phyloP scores from a whole-genome alignment of 2,113 vertebrate species.

The Ophiodon elongatus region DNA sequence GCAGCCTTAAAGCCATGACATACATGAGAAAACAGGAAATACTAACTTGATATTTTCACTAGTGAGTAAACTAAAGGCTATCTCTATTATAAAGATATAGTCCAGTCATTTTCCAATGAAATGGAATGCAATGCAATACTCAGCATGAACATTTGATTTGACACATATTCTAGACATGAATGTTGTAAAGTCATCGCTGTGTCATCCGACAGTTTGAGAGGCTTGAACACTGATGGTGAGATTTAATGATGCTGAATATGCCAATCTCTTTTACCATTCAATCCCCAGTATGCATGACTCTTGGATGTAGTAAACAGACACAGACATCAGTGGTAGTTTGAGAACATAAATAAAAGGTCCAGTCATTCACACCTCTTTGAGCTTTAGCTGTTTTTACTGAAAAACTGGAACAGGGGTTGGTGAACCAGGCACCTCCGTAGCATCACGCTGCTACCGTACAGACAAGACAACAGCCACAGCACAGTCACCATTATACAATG shows the following conservation, averaged over 20 bases:
- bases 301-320: slow-evolving; percentile 1
- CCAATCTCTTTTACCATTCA: too few species aligned
- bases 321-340: neutral
- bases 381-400: slow-evolving; percentile 64
- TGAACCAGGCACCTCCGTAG: slow-evolving; percentile 64
- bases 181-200: neutral
- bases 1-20: neutral
- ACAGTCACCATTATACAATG: slow-evolving; percentile 61
- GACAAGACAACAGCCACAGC: slow-evolving; percentile 67
- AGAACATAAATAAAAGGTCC: slow-evolving; percentile 4
- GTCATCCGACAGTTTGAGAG: neutral
- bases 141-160: neutral
- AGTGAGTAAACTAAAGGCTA: neutral
- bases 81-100: too few species aligned
- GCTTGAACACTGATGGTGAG: neutral
- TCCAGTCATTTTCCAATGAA: neutral
- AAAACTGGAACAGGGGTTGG: slow-evolving; percentile 64
- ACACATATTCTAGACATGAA: neutral
- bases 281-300: neutral
- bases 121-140: neutral
- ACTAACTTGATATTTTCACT: neutral
- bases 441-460: slow-evolving; percentile 57
- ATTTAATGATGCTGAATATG: neutral
- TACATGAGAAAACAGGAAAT: neutral
- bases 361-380: slow-evolving; percentile 25